phyloP scores from a whole-genome alignment of 2,888 invertebrate species.

The Cerceris rybyensis region DNA sequence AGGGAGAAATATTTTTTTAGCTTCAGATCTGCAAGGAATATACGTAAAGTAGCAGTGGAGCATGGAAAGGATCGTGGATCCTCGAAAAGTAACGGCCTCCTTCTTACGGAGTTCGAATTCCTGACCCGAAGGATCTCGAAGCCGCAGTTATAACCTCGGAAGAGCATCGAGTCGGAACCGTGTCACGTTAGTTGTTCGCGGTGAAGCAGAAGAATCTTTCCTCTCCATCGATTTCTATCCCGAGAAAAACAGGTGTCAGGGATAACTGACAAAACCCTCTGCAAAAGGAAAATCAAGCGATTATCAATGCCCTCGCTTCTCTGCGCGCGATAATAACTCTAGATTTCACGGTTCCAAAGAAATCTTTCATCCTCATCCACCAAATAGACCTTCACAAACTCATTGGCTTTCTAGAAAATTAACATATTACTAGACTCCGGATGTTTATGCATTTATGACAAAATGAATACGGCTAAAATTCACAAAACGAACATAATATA shows the following conservation, averaged over 20 bases:
- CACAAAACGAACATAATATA: too few relatives aligned
- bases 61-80: constrained; percentile 63
- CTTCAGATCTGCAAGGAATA: constrained; percentile 19
- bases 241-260: constrained; percentile 36
- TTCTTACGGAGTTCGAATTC: constrained; percentile 70
- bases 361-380: too few relatives aligned
- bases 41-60: constrained; percentile 46
- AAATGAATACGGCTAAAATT: too few relatives aligned
- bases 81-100: constrained; percentile 70
- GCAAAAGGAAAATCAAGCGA: neutral
- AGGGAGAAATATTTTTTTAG: constrained; percentile 1
- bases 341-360: too few relatives aligned
- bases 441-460: too few relatives aligned
- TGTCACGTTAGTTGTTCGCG: constrained; percentile 66
- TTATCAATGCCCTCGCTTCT: neutral
- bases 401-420: neutral
- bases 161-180: constrained; percentile 71
- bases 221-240: constrained; percentile 39
- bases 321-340: neutral
- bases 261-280: constrained; percentile 5
- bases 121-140: constrained; percentile 69
- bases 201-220: constrained; percentile 41
- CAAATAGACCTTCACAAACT: neutral
- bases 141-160: constrained; percentile 68
- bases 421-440: too few relatives aligned